Conservation (phyloP, 2,888 invertebrate species). For the Frankliniella fusca region DNA sequence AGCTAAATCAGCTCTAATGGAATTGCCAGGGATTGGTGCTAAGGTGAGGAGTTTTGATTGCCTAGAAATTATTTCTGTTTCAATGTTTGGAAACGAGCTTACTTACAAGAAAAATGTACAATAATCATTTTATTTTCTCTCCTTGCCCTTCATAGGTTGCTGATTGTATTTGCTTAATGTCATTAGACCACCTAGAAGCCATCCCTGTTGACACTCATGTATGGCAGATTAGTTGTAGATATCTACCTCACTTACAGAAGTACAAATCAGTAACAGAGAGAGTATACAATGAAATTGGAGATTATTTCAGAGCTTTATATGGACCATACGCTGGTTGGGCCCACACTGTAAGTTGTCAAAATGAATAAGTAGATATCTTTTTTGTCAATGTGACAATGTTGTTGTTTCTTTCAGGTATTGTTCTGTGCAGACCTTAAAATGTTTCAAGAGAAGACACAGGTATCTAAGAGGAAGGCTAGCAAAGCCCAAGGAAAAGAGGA, state of each 20-base stretch:
- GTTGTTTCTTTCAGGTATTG: conserved; percentile 57
- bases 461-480: too few relatives aligned
- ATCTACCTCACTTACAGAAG: conserved; percentile 69
- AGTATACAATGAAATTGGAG: conserved; percentile 81
- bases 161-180: conserved; percentile 97
- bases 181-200: conserved; percentile 78
- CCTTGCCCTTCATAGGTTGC: conserved; percentile 64
- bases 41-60: conserved; percentile 59
- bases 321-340: conserved; percentile 92
- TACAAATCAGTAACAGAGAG: conserved; percentile 76
- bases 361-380: too few relatives aligned
- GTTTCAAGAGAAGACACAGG: conserved; percentile 52
- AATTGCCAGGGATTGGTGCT: conserved; percentile 84
- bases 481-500: neutral
- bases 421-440: conserved; percentile 77
- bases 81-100: neutral
- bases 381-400: neutral
- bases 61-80: neutral
- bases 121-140: conserved; percentile 32
- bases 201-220: conserved; percentile 97
- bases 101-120: neutral
- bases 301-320: conserved; percentile 72
- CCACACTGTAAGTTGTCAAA: conserved; percentile 63
- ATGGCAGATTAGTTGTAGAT: conserved; percentile 80
- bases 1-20: conserved; percentile 68